Percentiles rank a stretch among this genome's conserved stretches.
phyloP scores from a whole-genome alignment of 92 coral and sea anemone genomes.

The Epizoanthus scotinus region DNA sequence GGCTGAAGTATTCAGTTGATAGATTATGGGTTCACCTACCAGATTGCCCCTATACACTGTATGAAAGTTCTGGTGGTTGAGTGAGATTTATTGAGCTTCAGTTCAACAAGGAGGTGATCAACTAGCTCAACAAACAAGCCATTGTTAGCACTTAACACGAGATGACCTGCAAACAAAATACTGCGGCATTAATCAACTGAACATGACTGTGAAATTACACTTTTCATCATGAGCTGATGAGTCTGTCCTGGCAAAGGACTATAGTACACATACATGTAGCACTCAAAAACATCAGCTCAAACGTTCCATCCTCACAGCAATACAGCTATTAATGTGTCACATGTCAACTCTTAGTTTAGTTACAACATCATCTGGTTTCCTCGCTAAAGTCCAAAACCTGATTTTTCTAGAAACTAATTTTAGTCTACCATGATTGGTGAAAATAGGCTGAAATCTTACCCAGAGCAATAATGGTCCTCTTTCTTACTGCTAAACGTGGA shows the following conservation, averaged over 20 bases:
- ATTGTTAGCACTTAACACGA: slow-evolving; percentile 91
- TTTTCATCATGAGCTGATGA: neutral
- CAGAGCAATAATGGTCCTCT: slow-evolving; percentile 94
- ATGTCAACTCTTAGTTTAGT: too few relatives aligned
- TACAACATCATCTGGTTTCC: too few relatives aligned
- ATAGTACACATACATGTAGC: too few relatives aligned
- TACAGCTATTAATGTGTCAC: too few relatives aligned
- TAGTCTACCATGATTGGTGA: too few relatives aligned
- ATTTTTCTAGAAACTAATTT: too few relatives aligned
- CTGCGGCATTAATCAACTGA: neutral
- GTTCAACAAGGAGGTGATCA: slow-evolving; percentile 82
- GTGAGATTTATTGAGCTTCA: slow-evolving; percentile 83
- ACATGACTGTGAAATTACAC: too few relatives aligned
- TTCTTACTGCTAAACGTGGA: slow-evolving; percentile 93
- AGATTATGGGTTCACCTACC: slow-evolving; percentile 46
- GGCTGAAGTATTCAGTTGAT: too few relatives aligned
- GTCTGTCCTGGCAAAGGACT: neutral
- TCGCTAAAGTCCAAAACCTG: neutral
- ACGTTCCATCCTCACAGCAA: too few relatives aligned
- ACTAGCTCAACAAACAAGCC: slow-evolving; percentile 88
- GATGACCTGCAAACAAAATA: slow-evolving; percentile 64
- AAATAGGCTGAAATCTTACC: slow-evolving; percentile 49
- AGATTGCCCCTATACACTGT: slow-evolving; percentile 95
- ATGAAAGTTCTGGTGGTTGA: slow-evolving; percentile 95
- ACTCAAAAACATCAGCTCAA: too few relatives aligned